Percentiles rank a stretch among this genome's conserved stretches.
Conservation (phyloP, 2,797 vertebrate species). For the Perodicticus potto region DNA sequence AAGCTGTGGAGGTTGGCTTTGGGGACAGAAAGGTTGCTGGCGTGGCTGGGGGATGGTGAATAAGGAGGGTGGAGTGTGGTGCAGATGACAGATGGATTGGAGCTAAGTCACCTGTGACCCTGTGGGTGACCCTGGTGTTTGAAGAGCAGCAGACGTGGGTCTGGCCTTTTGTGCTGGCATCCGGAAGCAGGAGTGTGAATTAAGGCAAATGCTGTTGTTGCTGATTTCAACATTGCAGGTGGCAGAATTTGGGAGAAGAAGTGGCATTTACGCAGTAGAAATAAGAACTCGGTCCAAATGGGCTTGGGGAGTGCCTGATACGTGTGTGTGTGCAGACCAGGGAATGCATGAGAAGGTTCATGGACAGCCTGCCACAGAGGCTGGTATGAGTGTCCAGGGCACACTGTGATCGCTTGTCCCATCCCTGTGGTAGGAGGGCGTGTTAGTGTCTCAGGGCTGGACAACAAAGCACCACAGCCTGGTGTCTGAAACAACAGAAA, state of each 20-base stretch:
- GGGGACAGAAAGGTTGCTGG: not conserved
- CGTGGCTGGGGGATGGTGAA: not conserved
- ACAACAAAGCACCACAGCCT: too few species aligned
- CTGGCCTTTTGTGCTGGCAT: not conserved
- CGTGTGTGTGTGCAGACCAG: not conserved
- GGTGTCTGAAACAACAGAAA: too few species aligned
- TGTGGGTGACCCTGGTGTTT: not conserved
- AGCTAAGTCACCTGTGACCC: not conserved
- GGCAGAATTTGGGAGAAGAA: not conserved
- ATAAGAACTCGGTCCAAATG: not conserved
- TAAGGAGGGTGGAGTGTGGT: too few species aligned
- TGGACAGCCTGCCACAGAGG: fast-evolving
- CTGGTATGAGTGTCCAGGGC: too few species aligned
- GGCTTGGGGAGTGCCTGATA: not conserved
- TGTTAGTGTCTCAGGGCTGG: not conserved
- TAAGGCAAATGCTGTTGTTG: fast-evolving
- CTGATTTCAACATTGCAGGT: not conserved
- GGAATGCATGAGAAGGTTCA: fast-evolving
- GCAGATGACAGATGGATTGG: not conserved
- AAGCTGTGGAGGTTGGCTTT: not conserved
- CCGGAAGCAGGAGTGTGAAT: fast-evolving
- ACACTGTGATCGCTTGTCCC: fast-evolving
- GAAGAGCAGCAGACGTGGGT: fast-evolving
- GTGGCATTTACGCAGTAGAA: fast-evolving
- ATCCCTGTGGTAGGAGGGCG: fast-evolving